Evolutionary conservation across 1,140 invertebrate species (phyloP).

Genomic region (Cheumatopsyche charites): DNA sequence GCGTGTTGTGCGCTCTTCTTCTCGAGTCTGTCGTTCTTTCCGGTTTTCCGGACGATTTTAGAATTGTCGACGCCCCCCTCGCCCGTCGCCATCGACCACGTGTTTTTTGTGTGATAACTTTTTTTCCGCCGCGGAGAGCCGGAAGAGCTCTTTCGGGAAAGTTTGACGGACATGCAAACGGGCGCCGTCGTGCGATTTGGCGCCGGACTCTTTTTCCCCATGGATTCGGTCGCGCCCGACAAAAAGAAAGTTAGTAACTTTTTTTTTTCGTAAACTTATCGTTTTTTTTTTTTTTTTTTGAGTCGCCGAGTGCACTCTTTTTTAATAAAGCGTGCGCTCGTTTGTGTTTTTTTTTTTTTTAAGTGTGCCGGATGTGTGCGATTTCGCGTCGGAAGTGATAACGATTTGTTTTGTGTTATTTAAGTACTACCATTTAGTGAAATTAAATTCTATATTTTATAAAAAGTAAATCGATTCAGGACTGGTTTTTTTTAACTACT

Average conservation of each 20-base stretch:
- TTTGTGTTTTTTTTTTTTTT: neutral
- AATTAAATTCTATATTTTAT: no score
- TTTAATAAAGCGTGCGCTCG: neutral
- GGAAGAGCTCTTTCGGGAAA: no score
- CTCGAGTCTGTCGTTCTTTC: no score
- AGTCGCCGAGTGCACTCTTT: neutral
- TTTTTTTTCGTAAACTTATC: neutral
- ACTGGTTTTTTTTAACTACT: no score
- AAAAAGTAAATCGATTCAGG: no score
- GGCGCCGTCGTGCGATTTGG: constrained; percentile 48
- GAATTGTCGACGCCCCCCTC: no score
- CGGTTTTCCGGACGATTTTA: no score
- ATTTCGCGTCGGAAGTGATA: no score
- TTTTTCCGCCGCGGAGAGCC: constrained; percentile 51
- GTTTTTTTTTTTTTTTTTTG: neutral
- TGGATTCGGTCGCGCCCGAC: constrained; percentile 48
- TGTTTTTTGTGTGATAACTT: constrained; percentile 51
- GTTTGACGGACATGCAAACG: constrained; percentile 44
- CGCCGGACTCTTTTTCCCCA: constrained; percentile 49
- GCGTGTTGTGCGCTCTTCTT: no score
- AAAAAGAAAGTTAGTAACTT: constrained; percentile 49
- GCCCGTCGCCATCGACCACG: constrained; percentile 57
- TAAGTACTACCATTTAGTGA: no score
- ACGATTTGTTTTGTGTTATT: no score
- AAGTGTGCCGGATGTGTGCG: neutral